A percentile compares a stretch with the other conserved stretches of the same genome.
Conservation (phyloP, 2,888 invertebrate species). For the Euzophera pinguis region DNA sequence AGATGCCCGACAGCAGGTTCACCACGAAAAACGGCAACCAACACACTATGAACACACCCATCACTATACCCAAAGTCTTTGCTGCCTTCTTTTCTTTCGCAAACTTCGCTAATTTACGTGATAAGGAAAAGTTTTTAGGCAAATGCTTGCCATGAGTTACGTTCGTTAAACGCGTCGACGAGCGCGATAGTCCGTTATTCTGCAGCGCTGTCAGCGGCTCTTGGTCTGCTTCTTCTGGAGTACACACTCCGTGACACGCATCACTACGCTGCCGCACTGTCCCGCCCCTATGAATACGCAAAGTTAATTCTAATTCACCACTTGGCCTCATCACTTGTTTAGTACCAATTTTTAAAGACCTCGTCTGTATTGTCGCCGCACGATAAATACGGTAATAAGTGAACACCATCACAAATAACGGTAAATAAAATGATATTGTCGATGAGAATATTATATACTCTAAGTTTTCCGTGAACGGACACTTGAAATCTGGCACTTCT, state of each 20-base stretch:
- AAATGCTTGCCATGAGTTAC: constrained; percentile 82
- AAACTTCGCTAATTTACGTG: constrained; percentile 95
- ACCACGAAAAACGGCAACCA: constrained; percentile 99
- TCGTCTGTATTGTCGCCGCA: constrained; percentile 95
- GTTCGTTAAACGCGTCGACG: constrained; percentile 83
- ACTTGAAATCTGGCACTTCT: constrained; percentile 90
- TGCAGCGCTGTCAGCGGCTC: constrained; percentile 88
- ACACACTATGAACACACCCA: constrained; percentile 97
- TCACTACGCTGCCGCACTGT: constrained; percentile 82
- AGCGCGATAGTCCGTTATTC: constrained; percentile 87
- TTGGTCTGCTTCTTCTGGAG: constrained; percentile 84
- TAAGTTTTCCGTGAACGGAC: constrained; percentile 97
- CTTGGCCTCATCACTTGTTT: constrained; percentile 93
- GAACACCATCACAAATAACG: constrained; percentile 98
- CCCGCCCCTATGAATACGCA: constrained; percentile 96
- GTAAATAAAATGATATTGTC: constrained; percentile 98
- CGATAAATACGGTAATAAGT: constrained; percentile 98
- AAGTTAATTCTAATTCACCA: constrained; percentile 91
- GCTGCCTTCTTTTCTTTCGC: constrained; percentile 99
- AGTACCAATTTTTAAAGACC: constrained; percentile 93
- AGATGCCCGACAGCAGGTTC: constrained; percentile 94
- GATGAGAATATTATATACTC: constrained; percentile 98
- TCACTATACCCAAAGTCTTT: constrained; percentile 97
- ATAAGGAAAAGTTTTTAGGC: constrained; percentile 94
- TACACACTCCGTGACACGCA: constrained; percentile 78